phyloP scores from a whole-genome alignment of 2,888 invertebrate genomes.

The Galerucella pusilla region DNA sequence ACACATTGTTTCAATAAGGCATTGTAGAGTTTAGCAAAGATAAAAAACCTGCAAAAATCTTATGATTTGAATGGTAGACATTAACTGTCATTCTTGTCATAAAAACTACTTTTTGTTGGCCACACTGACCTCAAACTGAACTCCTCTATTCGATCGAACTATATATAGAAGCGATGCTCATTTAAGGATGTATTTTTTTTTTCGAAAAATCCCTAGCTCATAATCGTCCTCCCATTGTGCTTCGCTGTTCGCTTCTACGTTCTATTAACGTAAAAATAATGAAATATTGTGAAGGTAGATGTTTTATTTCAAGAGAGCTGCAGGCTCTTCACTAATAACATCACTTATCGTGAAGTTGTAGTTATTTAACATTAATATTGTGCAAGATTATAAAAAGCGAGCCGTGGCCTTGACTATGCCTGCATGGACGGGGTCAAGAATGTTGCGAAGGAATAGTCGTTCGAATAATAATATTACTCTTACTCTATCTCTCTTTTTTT shows the following conservation, averaged over 20 bases:
- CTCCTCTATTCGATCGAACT: constrained; percentile 26
- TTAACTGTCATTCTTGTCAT: too few species aligned
- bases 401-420: constrained; percentile 46
- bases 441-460: constrained; percentile 33
- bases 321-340: constrained; percentile 49
- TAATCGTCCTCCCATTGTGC: constrained; percentile 37
- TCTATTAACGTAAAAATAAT: constrained; percentile 48
- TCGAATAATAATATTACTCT: constrained; percentile 2
- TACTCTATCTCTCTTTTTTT: constrained; percentile 14
- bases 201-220: constrained; percentile 30
- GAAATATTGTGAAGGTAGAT: constrained; percentile 52
- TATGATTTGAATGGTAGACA: too few species aligned
- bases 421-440: constrained; percentile 45
- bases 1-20: too few species aligned
- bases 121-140: too few species aligned
- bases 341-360: constrained; percentile 50
- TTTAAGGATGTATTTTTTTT: constrained; percentile 27
- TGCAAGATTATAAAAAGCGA: constrained; percentile 46
- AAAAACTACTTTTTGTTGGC: too few species aligned
- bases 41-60: too few species aligned
- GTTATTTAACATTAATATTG: constrained; percentile 50
- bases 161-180: constrained; percentile 29
- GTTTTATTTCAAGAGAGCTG: constrained; percentile 48
- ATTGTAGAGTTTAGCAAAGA: too few species aligned
- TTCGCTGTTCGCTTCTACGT: constrained; percentile 38